These are phyloP conservation scores for Hydra vulgaris DNA, from an alignment of 30 jellyfish, hydroid and myxozoan species.

Conservation along the genomic window DNA sequence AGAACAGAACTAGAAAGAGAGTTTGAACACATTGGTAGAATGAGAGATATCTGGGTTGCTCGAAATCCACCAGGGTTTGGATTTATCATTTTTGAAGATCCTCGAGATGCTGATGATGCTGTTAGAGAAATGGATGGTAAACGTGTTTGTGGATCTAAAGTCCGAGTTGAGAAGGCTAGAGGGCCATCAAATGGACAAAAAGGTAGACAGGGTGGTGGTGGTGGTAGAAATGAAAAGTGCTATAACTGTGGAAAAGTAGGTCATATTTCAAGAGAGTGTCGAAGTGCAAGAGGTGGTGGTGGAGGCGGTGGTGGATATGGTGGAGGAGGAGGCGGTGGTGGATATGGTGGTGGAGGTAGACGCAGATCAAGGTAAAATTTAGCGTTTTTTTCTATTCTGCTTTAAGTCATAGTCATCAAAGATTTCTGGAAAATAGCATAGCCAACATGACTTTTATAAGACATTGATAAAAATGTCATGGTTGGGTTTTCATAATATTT, in stretches of 20 bases:
- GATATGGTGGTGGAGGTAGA: conserved; percentile 36
- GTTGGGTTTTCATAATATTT: background rate
- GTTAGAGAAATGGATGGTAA: conserved; percentile 96
- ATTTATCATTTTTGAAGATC: conserved; percentile 80
- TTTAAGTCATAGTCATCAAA: too few relatives aligned
- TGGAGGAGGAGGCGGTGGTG: background rate
- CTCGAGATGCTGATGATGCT: conserved; percentile 98
- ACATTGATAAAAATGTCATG: background rate
- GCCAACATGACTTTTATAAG: too few relatives aligned
- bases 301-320: background rate
- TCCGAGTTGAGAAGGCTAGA: conserved; percentile 86
- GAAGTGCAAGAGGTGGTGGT: conserved; percentile 40
- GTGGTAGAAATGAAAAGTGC: conserved; percentile 55
- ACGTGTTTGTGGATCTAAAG: conserved; percentile 84
- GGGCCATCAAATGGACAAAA: conserved; percentile 77
- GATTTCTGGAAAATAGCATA: too few relatives aligned
- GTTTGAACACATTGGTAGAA: conserved; percentile 79
- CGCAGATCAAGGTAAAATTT: conserved; percentile 9
- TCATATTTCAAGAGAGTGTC: conserved; percentile 78
- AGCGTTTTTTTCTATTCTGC: background rate
- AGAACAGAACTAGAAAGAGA: conserved; percentile 94
- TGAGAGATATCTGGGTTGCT: conserved; percentile 98
- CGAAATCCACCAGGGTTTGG: conserved; percentile 99
- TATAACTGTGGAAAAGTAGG: conserved; percentile 91
- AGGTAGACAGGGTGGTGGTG: conserved; percentile 47